Evolutionary conservation across 2,797 vertebrate species (phyloP), one percentile per base, ranked within the genome.

Genomic region (Pseudochromis fuscus): DNA sequence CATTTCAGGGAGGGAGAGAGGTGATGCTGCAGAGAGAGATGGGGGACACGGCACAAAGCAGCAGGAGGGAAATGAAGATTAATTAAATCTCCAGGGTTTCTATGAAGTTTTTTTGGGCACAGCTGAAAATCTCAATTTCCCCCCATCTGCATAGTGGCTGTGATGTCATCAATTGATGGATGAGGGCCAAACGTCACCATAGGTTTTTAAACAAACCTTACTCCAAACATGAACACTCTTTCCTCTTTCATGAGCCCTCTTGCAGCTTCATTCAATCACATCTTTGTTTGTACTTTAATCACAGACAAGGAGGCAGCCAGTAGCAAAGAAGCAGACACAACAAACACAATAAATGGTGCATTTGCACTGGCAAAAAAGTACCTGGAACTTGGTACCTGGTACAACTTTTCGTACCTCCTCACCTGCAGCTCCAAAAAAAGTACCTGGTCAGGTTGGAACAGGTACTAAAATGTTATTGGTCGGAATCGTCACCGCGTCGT

Each of bases 31-130:
- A 49, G 44, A 70, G 65, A 69, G 64, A 67, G 57, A 77, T 3
- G 21, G 31, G 8, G 81, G 63, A 63, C 46, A 66, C 13, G 2
- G 62, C 66, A 48, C 67, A 69, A 67, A 76, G 10, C 88, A 81
- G 80, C 77, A 53, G 79, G 87, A 73, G 85, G 64, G 63, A 69
- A 85, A 90, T 90, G 72, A 85, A 87, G 86, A 87, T 90, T 77
- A 90, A 90, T 93, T 86, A 84, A 90, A 85, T 85, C 70, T 81
- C 76, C 16, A 28, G 66, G 83, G 82, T 87, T 89, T 83, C 73
- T 63, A 18, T n/a, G 40, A 87, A 63, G 30, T 83, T 76, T 77
- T n/a, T 72, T 69, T 52, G 44, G 67, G 55, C 46, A 55, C 77
- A 70, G 78, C 33, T 57, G 74, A 69, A 75, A 72, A 78, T 81